Percentiles rank a stretch among this genome's conserved stretches.
These are phyloP conservation scores for Hoplodrina blanda DNA, from an alignment of 2,888 invertebrate genomes.

Conservation along the genomic window DNA sequence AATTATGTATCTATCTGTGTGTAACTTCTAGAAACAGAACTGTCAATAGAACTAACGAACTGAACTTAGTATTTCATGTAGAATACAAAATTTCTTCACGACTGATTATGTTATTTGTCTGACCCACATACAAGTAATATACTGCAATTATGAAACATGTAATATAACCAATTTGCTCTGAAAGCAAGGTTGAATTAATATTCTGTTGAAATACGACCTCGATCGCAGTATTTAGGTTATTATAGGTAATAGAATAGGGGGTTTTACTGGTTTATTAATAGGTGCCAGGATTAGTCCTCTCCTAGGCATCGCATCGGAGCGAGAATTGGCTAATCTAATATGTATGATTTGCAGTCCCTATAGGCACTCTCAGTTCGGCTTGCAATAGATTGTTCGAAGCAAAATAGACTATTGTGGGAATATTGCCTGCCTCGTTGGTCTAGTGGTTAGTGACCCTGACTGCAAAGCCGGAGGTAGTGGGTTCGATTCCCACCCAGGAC, in stretches of 20 bases:
- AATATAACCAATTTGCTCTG: not conserved
- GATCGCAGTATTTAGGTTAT: constrained; percentile 5
- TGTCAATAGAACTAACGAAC: not conserved
- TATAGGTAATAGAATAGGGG: not conserved
- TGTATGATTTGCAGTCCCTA: too few relatives aligned
- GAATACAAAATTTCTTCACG: not conserved
- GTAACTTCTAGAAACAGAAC: not conserved
- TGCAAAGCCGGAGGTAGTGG: too few relatives aligned
- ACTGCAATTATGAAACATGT: not conserved
- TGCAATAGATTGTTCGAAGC: too few relatives aligned
- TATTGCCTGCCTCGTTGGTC: too few relatives aligned
- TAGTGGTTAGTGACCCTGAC: too few relatives aligned
- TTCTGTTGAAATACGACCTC: constrained; percentile 13
- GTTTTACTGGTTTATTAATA: not conserved
- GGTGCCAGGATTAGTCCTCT: too few relatives aligned
- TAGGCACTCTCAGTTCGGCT: too few relatives aligned
- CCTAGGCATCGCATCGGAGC: too few relatives aligned
- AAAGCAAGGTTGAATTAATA: constrained; percentile 5
- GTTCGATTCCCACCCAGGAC: too few relatives aligned
- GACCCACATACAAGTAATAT: not conserved
- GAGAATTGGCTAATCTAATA: too few relatives aligned
- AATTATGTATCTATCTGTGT: too few relatives aligned
- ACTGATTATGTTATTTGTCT: not conserved
- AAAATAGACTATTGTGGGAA: too few relatives aligned
- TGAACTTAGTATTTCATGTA: not conserved